phyloP scores from a whole-genome alignment of 1,140 invertebrate genomes.

The Lordiphosa stackelbergi region DNA sequence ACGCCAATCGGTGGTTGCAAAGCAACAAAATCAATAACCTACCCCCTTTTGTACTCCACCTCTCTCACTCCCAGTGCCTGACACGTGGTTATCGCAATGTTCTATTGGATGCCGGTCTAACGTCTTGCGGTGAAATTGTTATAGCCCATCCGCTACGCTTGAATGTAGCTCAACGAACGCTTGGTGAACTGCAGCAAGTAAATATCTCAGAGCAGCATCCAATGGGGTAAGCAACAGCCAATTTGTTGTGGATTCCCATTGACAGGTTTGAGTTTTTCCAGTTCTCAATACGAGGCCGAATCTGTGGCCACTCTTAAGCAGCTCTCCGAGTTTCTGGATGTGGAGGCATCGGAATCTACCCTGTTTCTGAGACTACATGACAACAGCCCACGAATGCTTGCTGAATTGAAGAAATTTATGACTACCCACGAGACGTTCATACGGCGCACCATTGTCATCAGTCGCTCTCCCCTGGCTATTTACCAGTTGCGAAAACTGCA shows the following conservation, averaged over 20 bases:
- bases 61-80: constrained; percentile 49
- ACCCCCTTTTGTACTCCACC: constrained; percentile 20
- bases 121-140: constrained; percentile 69
- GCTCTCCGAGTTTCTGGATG: constrained; percentile 59
- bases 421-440: constrained; percentile 50
- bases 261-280: constrained; percentile 19
- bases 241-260: constrained; percentile 1
- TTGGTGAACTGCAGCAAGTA: constrained; percentile 62
- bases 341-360: constrained; percentile 38
- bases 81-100: constrained; percentile 71
- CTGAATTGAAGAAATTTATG: constrained; percentile 62
- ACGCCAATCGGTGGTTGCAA: constrained; percentile 17
- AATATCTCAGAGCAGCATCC: constrained; percentile 73
- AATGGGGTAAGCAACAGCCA: constrained; percentile 50
- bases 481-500: constrained; percentile 73
- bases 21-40: constrained; percentile 65
- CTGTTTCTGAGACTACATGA: constrained; percentile 67
- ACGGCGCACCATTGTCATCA: constrained; percentile 64
- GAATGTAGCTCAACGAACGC: constrained; percentile 50
- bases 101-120: constrained; percentile 66
- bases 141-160: constrained; percentile 66
- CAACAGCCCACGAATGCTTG: constrained; percentile 62
- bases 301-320: constrained; percentile 57
- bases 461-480: constrained; percentile 66
- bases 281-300: constrained; percentile 66